Percentiles rank a stretch among this genome's conserved stretches.
phyloP scores from a whole-genome alignment of 2,797 vertebrate species.

The Myotis pilosus region DNA sequence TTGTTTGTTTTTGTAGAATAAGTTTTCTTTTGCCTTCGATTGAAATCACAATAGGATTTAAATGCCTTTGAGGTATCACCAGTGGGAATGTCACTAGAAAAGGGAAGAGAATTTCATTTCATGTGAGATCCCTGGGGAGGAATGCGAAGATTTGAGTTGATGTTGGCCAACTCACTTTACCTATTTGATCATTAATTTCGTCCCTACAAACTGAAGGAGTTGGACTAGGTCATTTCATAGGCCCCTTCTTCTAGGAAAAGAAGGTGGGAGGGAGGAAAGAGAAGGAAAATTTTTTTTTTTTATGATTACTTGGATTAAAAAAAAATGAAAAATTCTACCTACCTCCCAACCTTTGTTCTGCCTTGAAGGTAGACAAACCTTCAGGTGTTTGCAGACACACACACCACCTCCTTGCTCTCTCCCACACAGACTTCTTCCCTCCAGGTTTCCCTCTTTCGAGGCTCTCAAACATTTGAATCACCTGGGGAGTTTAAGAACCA shows the following conservation, averaged over 20 bases:
- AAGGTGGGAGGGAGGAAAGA: background rate
- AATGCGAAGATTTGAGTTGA: background rate
- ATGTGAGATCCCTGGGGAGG: background rate
- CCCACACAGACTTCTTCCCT: background rate
- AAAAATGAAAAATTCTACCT: background rate
- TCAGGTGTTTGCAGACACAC: background rate
- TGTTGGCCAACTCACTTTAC: background rate
- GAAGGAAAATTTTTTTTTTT: background rate
- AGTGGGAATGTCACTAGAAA: background rate
- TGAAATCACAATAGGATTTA: conserved; percentile 1
- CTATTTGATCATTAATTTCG: conserved; percentile 7
- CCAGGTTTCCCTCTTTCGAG: background rate
- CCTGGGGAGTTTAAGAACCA: background rate
- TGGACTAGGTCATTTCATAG: conserved; percentile 28
- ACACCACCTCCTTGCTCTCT: background rate
- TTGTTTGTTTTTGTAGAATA: background rate
- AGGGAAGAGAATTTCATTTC: background rate
- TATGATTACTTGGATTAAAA: background rate
- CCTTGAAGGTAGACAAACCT: background rate
- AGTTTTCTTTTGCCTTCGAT: background rate
- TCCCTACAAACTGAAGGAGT: background rate
- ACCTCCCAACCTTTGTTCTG: background rate
- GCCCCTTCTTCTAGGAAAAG: background rate
- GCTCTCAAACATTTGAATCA: background rate
- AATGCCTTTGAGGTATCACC: background rate